Evolutionary conservation across 2,888 invertebrate genomes (phyloP), one percentile per base, ranked within the genome.

Genomic region (Pharmacophagus antenor): DNA sequence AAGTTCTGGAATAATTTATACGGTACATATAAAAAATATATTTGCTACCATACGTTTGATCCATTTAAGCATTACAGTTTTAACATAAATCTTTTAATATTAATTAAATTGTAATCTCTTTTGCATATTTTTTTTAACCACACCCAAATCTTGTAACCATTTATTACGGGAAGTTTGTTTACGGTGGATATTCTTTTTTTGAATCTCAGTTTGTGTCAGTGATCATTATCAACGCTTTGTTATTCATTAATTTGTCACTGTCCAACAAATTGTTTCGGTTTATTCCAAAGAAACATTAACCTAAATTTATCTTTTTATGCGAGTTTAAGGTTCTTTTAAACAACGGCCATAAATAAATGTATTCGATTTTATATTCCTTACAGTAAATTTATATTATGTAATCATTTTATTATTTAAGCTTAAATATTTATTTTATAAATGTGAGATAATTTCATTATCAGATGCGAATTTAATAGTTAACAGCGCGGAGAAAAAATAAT

Each of bases 241-340:
- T 84, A 79, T 76, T 84, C 83, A 82, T 82, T 86, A 85, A 88
- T 89, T 86, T 83, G 77, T 87, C 86, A 82, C 76, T 84, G 85
- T 85, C 84, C 71, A 61, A 72, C 72, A 77, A 83, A 85, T 86
- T 84, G 82, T 82, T 80, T 74, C 76, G 75, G 74, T 72, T 71
- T 70, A 68, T 69, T 65, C 65, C 53, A 23, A 46, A 49, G 46
- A 27, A 54, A 58, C 53, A 59, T 59, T 59, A 59, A 54, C 59
- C 53, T 27, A 54, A 42, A 54, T 59, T 59, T 54, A 59, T 52
- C 41, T 54, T 54, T 54, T 49, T 52, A 20, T 37, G 21, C 31
- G 50, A 48, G 7, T 18, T 80, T 47, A 15, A n/a, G 47, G 47
- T 20, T 4, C 22, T 22, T 6, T 47, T 22, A 47, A 47, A 10